Base-by-base conservation (phyloP, 2,797 vertebrate genomes). In the Melanotaenia nigrans region DNA sequence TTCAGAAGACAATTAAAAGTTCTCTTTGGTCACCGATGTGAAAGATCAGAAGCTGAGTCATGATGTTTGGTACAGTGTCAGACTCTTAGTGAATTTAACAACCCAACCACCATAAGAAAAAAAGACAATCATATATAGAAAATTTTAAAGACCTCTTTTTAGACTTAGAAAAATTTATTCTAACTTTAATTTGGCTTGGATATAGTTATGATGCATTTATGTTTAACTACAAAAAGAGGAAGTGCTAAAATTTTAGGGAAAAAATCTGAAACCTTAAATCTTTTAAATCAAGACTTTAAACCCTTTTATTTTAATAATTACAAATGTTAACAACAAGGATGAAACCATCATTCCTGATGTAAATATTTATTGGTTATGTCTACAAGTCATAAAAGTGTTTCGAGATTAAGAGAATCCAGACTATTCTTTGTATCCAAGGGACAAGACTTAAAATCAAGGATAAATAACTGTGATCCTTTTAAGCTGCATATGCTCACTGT, bases 1-100 rank as follows among this genome's bases (percentile, higher is more conserved):
- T 76, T 49, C 47, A 20, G 32, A 64, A 25, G 67, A 56, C 61
- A 64, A 66, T 64, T 53, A 60, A 66, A 77, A 76, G 71, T 75
- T 64, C 32, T 6, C 18, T 75, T 68, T 14, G 64, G 33, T 61
- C 55, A 65, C 2, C 38, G 1, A 68, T 14, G 45, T 63, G 59
- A 58, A 72, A 57, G 35, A 66, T 33, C 63, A 62, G 24, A 74
- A 65, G 65, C 25, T n/a, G 33, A 18, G 51, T 24, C 5, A 65
- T 14, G 20, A 69, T 35, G 66, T 42, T 36, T 32, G 1, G 4
- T 47, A 35, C n/a, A 40, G 67, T 63, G 65, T 35, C 38, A 30
- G 45, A 74, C 18, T 24, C 8, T 20, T 18, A 62, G 24, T 47
- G 40, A 56, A 68, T 69, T 69, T 38, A 38, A 56, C n/a, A 49